Evolutionary conservation across 2,888 invertebrate species (phyloP).

Genomic region (Ctenicera cuprea): DNA sequence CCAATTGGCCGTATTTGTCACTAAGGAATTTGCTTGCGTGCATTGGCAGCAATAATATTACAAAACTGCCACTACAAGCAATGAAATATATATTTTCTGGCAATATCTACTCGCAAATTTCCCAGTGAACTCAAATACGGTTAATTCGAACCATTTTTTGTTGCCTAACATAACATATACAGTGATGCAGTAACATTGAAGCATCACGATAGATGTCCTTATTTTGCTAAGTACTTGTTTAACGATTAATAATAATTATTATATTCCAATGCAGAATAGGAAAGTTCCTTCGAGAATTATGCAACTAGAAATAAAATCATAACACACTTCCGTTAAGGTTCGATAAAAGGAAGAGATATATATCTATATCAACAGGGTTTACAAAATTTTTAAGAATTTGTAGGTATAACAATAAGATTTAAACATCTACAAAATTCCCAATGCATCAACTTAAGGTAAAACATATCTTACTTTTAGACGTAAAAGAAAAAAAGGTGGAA

Average conservation of each 20-base stretch:
- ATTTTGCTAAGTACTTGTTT: constrained; percentile 26
- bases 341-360: constrained; percentile 39
- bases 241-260: constrained; percentile 44
- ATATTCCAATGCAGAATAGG: constrained; percentile 35
- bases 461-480: constrained; percentile 8
- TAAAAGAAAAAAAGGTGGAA: constrained; percentile 15
- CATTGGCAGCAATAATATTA: constrained; percentile 20
- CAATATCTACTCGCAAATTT: constrained; percentile 31
- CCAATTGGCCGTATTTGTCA: constrained; percentile 24
- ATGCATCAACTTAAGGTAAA: constrained; percentile 8
- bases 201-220: constrained; percentile 29
- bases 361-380: constrained; percentile 42
- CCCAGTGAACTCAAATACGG: constrained; percentile 15
- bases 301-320: constrained; percentile 41
- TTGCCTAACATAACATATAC: constrained; percentile 21
- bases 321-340: constrained; percentile 27
- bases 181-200: constrained; percentile 17
- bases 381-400: constrained; percentile 46
- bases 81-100: constrained; percentile 21
- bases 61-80: constrained; percentile 27
- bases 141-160: constrained; percentile 2
- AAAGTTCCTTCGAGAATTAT: constrained; percentile 37
- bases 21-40: constrained; percentile 22
- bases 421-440: constrained; percentile 40
- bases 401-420: constrained; percentile 45